phyloP scores from a whole-genome alignment of 2,888 invertebrate species.

The Lysandra bellargus region DNA sequence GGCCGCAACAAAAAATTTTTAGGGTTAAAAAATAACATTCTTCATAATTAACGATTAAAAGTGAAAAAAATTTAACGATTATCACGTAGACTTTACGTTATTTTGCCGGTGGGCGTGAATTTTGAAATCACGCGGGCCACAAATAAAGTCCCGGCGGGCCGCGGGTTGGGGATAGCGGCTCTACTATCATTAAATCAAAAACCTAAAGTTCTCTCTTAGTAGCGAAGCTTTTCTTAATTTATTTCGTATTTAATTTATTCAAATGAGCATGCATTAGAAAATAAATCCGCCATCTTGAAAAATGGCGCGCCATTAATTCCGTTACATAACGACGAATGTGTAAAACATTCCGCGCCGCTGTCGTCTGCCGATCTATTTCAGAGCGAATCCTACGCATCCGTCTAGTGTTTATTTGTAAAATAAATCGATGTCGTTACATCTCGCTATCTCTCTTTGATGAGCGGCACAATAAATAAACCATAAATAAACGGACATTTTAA shows the following conservation, averaged over 20 bases:
- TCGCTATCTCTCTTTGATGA: constrained; percentile 31
- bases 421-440: constrained; percentile 49
- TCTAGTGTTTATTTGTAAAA: constrained; percentile 62
- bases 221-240: not conserved
- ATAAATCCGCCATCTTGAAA: constrained; percentile 16
- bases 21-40: no score
- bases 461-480: constrained; percentile 19
- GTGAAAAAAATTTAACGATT: no score
- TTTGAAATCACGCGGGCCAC: no score
- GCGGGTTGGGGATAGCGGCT: no score
- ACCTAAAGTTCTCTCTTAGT: not conserved
- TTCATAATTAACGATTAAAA: no score
- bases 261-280: not conserved
- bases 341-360: constrained; percentile 30
- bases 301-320: constrained; percentile 21
- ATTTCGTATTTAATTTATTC: not conserved
- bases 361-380: constrained; percentile 53
- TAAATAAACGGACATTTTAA: constrained; percentile 15
- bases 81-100: no score
- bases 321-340: constrained; percentile 23
- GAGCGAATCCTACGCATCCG: constrained; percentile 60
- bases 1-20: no score
- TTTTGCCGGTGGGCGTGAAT: no score
- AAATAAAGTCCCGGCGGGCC: no score
- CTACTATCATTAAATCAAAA: not conserved